phyloP scores from a whole-genome alignment of 2,113 vertebrate species.

The Corythornis madagascariensis region DNA sequence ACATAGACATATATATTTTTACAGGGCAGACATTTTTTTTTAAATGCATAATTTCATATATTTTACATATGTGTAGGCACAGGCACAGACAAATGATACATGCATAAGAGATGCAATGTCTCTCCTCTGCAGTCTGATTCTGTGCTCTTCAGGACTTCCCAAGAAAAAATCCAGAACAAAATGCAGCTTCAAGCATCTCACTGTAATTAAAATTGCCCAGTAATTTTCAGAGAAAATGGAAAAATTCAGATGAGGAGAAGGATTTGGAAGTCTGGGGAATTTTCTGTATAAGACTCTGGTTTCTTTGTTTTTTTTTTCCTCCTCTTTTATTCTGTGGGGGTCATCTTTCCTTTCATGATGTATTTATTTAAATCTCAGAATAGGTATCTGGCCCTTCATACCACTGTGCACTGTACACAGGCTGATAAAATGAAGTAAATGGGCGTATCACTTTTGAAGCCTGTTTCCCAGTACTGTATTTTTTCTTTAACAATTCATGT shows the following conservation, averaged over 20 bases:
- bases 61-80: background rate
- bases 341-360: background rate
- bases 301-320: background rate
- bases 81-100: background rate
- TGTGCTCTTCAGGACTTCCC: background rate
- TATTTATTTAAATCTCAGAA: constrained; percentile 45
- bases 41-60: background rate
- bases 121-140: background rate
- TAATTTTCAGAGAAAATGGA: background rate
- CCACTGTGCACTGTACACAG: background rate
- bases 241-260: background rate
- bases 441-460: constrained; percentile 51
- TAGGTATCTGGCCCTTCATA: background rate
- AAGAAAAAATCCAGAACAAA: background rate
- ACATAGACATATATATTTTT: background rate
- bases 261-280: background rate
- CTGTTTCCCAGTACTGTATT: background rate
- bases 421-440: constrained; percentile 57
- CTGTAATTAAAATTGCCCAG: constrained; percentile 14
- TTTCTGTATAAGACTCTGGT: background rate
- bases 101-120: background rate
- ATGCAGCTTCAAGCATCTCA: background rate
- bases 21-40: background rate
- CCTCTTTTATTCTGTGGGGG: background rate
- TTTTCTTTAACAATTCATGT: constrained; percentile 51